Evolutionary conservation across 1,140 invertebrate genomes (phyloP).

Genomic region (Calephelis virginiensis): DNA sequence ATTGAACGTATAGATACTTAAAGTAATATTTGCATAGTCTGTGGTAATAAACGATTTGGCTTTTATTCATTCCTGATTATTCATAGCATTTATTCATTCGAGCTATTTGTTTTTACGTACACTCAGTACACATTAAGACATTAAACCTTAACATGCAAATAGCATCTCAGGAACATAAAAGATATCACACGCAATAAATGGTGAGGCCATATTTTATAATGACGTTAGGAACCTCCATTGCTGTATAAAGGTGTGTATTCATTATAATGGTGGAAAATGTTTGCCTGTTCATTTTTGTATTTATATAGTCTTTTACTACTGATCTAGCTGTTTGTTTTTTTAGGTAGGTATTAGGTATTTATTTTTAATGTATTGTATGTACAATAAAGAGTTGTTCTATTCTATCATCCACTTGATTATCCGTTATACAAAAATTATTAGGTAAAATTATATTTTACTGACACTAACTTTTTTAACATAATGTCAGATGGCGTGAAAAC

Average conservation of each 20-base stretch:
- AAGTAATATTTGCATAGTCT: too few species aligned
- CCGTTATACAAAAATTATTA: too few species aligned
- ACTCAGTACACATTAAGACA: conserved; percentile 8
- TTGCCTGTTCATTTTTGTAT: neutral
- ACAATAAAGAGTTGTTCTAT: too few species aligned
- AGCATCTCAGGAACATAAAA: conserved; percentile 14
- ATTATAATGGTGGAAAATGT: neutral
- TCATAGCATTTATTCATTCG: neutral
- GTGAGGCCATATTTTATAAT: conserved; percentile 12
- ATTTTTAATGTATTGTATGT: too few species aligned
- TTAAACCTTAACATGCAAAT: conserved; percentile 13
- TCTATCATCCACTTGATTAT: too few species aligned
- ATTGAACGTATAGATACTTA: too few species aligned
- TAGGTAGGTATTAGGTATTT: too few species aligned
- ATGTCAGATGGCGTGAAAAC: too few species aligned
- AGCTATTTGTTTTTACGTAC: neutral
- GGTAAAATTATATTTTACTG: too few species aligned
- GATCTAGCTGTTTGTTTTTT: too few species aligned
- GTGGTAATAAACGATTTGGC: too few species aligned
- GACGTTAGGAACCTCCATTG: conserved; percentile 10
- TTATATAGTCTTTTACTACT: neutral
- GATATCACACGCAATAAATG: conserved; percentile 12
- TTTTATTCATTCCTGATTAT: neutral
- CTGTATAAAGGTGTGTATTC: conserved; percentile 6
- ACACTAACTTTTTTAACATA: too few species aligned